Base-by-base conservation (phyloP, 2,113 vertebrate genomes). In the Oryzias celebensis region DNA sequence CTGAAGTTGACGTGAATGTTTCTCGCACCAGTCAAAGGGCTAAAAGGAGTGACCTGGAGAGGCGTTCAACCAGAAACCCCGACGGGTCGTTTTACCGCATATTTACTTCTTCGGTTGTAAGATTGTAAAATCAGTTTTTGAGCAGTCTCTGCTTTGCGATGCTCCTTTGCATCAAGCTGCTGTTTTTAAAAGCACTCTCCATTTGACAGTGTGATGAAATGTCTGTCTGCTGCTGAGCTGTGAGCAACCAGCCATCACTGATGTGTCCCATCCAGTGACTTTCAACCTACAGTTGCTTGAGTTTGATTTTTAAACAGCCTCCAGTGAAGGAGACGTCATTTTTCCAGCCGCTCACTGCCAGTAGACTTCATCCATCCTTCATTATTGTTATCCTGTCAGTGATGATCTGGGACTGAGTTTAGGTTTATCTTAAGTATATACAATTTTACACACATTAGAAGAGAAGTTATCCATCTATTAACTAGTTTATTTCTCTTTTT, bases 1-100 rank as follows among this genome's bases (percentile, higher is more conserved):
- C 81, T 86, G 52, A 85, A 83, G 74, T 72, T 69, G 85, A 83
- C 73, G 55, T 81, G 82, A 87, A 80, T 84, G 81, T 85, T 86
- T 87, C 75, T 81, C 80, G 83, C 74, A 88, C 67, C 84, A 84
- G 73, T 84, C 72, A 85, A 90, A 88, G 87, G 87, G 87, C 85
- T 87, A 87, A 63, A 80, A 77, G 79, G 68, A 77, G 82, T 78
- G 75, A 82, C 79, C 68, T 73, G 73, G 73, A 78, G 77, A 73
- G 53, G 48, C 14, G 64, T 77, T 80, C 54, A 65, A 77, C 56
- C 61, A 68, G 62, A 82, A 80, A 68, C 69, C 76, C 69, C 44
- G 71, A 71, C 55, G 71, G 76, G 71, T 81, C 67, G 71, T 82
- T 65, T 82, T 86, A 81, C 87, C 87, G 77, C 80, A 83, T 84